Percentiles rank a stretch among this genome's conserved stretches.
Conservation (phyloP, 2,797 vertebrate genomes). For the Rhyacichthys aspro region DNA sequence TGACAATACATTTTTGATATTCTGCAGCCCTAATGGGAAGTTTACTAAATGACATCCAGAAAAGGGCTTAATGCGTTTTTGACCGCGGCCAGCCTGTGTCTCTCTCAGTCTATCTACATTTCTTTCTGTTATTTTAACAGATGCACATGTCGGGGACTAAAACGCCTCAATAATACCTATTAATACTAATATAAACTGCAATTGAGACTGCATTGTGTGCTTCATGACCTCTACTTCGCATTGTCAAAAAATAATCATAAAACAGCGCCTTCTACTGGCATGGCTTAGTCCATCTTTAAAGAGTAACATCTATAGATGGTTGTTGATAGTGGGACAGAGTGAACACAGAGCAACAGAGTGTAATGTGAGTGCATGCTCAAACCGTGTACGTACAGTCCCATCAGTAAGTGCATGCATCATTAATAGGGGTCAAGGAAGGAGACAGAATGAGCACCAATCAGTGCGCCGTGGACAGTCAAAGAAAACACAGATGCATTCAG, state of each 20-base stretch:
- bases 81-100: too few species aligned
- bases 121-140: too few species aligned
- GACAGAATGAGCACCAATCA: slow-evolving; percentile 26
- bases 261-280: neutral
- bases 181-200: too few species aligned
- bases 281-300: neutral
- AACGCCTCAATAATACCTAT: too few species aligned
- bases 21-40: too few species aligned
- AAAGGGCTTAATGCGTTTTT: too few species aligned
- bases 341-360: slow-evolving; percentile 22
- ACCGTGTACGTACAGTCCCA: slow-evolving; percentile 1
- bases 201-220: neutral
- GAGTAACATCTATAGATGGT: slow-evolving; percentile 31
- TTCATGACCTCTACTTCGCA: neutral
- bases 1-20: too few species aligned
- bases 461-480: slow-evolving; percentile 26
- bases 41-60: too few species aligned
- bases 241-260: neutral
- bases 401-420: slow-evolving; percentile 43
- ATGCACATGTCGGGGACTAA: too few species aligned
- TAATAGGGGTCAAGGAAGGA: slow-evolving; percentile 44
- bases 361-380: slow-evolving; percentile 16
- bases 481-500: slow-evolving; percentile 36
- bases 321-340: slow-evolving; percentile 15
- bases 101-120: too few species aligned